These are phyloP conservation scores for Drosophila kambysellisi DNA, from an alignment of 2,888 invertebrate species.

Conservation along the genomic window DNA sequence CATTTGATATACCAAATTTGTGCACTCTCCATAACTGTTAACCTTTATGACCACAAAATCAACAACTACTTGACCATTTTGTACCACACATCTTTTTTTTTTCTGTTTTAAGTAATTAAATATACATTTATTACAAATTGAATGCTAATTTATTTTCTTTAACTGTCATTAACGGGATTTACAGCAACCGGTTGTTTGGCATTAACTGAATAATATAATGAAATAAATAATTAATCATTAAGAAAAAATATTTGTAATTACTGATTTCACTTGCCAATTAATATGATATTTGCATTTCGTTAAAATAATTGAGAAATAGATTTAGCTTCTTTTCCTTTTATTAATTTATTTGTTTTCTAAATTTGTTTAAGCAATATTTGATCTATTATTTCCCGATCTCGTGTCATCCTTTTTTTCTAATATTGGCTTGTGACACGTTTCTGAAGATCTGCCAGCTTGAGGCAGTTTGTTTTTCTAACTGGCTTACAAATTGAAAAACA, in stretches of 20 bases:
- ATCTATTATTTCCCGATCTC: background rate
- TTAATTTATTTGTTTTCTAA: background rate
- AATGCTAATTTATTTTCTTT: background rate
- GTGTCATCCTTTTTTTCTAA: background rate
- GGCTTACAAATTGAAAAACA: slow-evolving; percentile 76
- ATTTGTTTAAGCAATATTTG: background rate
- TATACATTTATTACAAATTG: background rate
- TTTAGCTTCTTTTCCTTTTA: too few species aligned
- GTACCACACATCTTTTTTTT: background rate
- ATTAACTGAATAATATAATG: background rate
- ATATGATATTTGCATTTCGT: too few species aligned
- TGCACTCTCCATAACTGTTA: slow-evolving; percentile 41
- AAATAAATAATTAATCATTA: background rate
- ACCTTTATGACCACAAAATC: slow-evolving; percentile 19
- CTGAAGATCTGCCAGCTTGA: slow-evolving; percentile 4
- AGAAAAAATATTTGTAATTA: background rate
- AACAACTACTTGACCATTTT: background rate
- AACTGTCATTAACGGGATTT: background rate
- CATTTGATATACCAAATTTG: slow-evolving; percentile 54
- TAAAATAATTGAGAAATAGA: too few species aligned
- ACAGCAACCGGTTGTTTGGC: background rate
- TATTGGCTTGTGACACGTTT: background rate
- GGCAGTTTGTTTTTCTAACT: slow-evolving; percentile 42
- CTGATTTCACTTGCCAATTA: too few species aligned
- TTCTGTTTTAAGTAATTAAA: background rate